Evolutionary conservation across 2,888 invertebrate genomes (phyloP).

Genomic region (Therioaphis trifolii): DNA sequence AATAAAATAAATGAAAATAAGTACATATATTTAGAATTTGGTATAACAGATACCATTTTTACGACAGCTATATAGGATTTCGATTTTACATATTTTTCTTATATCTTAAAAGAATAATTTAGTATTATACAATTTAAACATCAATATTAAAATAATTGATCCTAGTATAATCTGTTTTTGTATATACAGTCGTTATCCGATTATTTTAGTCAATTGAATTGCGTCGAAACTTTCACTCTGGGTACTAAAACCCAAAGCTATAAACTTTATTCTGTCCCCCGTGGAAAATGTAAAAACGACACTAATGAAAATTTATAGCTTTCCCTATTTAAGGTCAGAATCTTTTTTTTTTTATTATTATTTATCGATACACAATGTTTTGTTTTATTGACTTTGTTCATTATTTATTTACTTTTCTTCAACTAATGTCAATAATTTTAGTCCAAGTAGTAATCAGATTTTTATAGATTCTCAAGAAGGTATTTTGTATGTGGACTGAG

Average conservation of each 20-base stretch:
- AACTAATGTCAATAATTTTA: conserved; percentile 26
- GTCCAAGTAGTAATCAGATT: conserved; percentile 28
- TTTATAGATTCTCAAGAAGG: neutral
- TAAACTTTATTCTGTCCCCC: conserved; percentile 54
- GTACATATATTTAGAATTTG: too few relatives aligned
- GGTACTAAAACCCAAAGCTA: conserved; percentile 55
- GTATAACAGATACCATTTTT: too few relatives aligned
- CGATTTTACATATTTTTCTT: neutral
- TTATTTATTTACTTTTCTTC: conserved; percentile 52
- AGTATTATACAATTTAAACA: neutral
- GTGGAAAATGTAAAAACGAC: conserved; percentile 60
- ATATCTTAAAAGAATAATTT: neutral
- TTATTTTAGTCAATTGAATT: conserved; percentile 61
- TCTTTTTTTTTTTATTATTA: conserved; percentile 59
- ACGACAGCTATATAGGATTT: neutral
- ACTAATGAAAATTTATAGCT: conserved; percentile 59
- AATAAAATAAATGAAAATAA: too few relatives aligned
- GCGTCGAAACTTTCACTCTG: conserved; percentile 38
- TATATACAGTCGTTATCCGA: conserved; percentile 47
- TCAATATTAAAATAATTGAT: conserved; percentile 44
- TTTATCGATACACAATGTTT: conserved; percentile 59
- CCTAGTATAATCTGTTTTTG: conserved; percentile 27
- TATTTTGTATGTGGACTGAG: conserved; percentile 18
- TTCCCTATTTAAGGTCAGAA: conserved; percentile 49
- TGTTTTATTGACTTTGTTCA: conserved; percentile 59